These are phyloP conservation scores for Meloidogyne chitwoodi DNA, from an alignment of 1,140 invertebrate genomes.

Conservation along the genomic window DNA sequence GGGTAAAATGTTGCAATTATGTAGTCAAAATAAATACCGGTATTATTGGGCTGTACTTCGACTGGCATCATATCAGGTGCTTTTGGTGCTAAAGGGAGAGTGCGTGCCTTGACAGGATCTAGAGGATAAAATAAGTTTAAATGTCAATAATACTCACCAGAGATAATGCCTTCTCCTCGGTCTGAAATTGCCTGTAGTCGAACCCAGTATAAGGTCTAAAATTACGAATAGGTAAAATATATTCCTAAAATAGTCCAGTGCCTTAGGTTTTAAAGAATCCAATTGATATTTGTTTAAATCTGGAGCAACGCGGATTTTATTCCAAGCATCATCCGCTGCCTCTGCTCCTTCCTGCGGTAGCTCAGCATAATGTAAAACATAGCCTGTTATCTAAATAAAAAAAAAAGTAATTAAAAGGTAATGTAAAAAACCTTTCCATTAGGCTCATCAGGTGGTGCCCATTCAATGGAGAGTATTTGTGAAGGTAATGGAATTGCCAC, in stretches of 20 bases:
- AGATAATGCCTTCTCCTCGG: slow-evolving; percentile 53
- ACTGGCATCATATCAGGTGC: slow-evolving; percentile 27
- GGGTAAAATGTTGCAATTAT: too few species aligned
- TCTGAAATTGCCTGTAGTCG: slow-evolving; percentile 57
- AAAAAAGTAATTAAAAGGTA: not conserved
- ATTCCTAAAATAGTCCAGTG: not conserved
- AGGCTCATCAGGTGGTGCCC: slow-evolving; percentile 57
- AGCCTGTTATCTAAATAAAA: slow-evolving; percentile 23
- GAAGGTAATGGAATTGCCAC: slow-evolving; percentile 47
- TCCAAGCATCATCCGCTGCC: slow-evolving; percentile 1
- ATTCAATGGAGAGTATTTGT: slow-evolving; percentile 55
- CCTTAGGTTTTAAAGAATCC: not conserved
- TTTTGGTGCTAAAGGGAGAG: slow-evolving; percentile 46
- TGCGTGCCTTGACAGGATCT: slow-evolving; percentile 21
- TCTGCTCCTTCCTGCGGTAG: slow-evolving; percentile 21
- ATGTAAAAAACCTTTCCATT: slow-evolving; percentile 46
- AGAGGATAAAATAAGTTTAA: not conserved
- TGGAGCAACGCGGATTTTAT: not conserved
- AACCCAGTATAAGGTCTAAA: slow-evolving; percentile 46
- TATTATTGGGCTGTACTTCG: slow-evolving; percentile 54
- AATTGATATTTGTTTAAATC: slow-evolving; percentile 8
- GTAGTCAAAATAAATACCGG: not conserved
- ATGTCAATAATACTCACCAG: slow-evolving; percentile 14
- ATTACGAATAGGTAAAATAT: not conserved
- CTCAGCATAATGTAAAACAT: slow-evolving; percentile 56